A percentile compares a stretch with the other conserved stretches of the same genome.
Conservation (phyloP, 2,113 vertebrate genomes). For the Apodemus sylvaticus region DNA sequence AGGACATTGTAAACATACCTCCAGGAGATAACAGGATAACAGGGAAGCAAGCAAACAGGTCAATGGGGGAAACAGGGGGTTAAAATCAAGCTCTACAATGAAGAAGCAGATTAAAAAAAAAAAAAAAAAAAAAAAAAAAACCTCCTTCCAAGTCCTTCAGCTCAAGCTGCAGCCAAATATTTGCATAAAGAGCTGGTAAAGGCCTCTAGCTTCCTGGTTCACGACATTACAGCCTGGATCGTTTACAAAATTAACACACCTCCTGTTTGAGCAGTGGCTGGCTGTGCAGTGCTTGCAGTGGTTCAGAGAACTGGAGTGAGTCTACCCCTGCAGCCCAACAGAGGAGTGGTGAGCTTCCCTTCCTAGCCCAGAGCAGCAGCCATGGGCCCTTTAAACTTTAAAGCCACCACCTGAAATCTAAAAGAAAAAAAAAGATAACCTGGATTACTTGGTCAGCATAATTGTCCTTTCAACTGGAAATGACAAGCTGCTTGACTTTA, state of each 20-base stretch:
- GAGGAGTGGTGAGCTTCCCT: conserved; percentile 39
- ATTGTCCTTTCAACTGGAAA: conserved; percentile 50
- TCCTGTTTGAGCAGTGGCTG: conserved; percentile 55
- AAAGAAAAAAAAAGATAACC: not conserved
- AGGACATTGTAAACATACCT: conserved; percentile 72
- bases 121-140: conserved; percentile 25
- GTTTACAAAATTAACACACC: conserved; percentile 80
- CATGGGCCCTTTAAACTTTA: conserved; percentile 79
- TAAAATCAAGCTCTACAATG: conserved; percentile 43
- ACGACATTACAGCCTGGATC: conserved; percentile 77
- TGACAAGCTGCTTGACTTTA: conserved; percentile 38
- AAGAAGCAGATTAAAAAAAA: conserved; percentile 29
- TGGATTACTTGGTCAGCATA: not conserved
- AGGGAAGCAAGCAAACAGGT: conserved; percentile 52
- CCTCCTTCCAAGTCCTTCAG: conserved; percentile 70
- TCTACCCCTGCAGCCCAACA: not conserved
- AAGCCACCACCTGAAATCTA: conserved; percentile 52
- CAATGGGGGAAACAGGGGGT: conserved; percentile 43
- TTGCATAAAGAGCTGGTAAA: conserved; percentile 85
- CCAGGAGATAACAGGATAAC: conserved; percentile 67
- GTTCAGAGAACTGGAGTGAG: not conserved
- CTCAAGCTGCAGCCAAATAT: conserved; percentile 79
- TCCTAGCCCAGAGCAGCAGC: conserved; percentile 20
- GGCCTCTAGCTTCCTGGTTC: conserved; percentile 85
- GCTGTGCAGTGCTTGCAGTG: not conserved